These are phyloP conservation scores for Epistrophe eligans DNA, from an alignment of 2,888 invertebrate genomes.

Conservation along the genomic window DNA sequence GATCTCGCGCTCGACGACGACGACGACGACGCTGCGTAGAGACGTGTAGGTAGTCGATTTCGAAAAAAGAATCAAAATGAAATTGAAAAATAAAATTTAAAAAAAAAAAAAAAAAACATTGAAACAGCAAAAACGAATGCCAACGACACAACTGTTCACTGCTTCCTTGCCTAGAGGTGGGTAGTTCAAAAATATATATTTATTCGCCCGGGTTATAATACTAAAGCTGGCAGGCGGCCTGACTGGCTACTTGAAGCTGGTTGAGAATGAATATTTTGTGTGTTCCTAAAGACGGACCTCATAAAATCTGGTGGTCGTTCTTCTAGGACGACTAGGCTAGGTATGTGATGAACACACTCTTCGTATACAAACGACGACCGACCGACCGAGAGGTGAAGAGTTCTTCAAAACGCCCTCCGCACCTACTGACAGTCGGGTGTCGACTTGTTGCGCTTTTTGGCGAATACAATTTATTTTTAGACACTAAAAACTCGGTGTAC, in stretches of 20 bases:
- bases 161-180: slow-evolving; percentile 57
- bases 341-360: slow-evolving; percentile 9
- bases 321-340: slow-evolving; percentile 59
- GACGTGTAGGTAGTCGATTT: slow-evolving; percentile 68
- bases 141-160: slow-evolving; percentile 56
- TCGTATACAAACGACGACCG: neutral
- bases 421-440: slow-evolving; percentile 29
- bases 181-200: slow-evolving; percentile 72
- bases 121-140: slow-evolving; percentile 42
- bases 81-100: slow-evolving; percentile 26
- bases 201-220: slow-evolving; percentile 72
- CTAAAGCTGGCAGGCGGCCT: slow-evolving; percentile 33
- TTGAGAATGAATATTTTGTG: slow-evolving; percentile 48
- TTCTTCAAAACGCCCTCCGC: slow-evolving; percentile 12
- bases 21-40: slow-evolving; percentile 63
- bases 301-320: slow-evolving; percentile 56
- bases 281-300: slow-evolving; percentile 47
- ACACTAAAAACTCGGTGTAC: slow-evolving; percentile 40
- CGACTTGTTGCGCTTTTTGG: slow-evolving; percentile 69
- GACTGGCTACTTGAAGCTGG: slow-evolving; percentile 35
- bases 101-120: slow-evolving; percentile 27
- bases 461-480: slow-evolving; percentile 71
- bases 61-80: slow-evolving; percentile 41
- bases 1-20: slow-evolving; percentile 53
- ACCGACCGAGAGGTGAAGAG: slow-evolving; percentile 36